Conservation (phyloP, 2,113 vertebrate genomes). For the rat (Rattus norvegicus) region DNA sequence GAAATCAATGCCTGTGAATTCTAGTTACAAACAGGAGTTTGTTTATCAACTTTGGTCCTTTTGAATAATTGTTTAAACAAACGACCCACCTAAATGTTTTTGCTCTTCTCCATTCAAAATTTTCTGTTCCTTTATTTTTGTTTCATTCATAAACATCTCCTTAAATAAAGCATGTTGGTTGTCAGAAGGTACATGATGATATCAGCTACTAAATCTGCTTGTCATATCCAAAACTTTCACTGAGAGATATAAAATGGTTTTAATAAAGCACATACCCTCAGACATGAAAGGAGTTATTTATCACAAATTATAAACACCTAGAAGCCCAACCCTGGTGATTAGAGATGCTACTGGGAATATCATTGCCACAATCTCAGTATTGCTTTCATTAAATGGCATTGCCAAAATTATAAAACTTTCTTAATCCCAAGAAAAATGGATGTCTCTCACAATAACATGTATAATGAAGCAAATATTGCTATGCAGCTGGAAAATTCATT, state of each 20-base stretch:
- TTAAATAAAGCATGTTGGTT: conserved; percentile 59
- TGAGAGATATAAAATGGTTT: conserved; percentile 67
- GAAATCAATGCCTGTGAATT: conserved; percentile 55
- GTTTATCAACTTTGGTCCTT: neutral
- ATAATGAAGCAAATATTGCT: conserved; percentile 73
- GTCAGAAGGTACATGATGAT: neutral
- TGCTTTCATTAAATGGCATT: conserved; percentile 68
- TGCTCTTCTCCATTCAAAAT: neutral
- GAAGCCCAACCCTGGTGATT: conserved; percentile 49
- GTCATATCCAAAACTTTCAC: conserved; percentile 52
- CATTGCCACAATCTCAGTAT: conserved; percentile 51
- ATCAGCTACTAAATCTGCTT: conserved; percentile 36
- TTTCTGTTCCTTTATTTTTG: conserved; percentile 13
- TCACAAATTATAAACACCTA: conserved; percentile 60
- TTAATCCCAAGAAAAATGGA: conserved; percentile 73
- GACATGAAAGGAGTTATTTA: conserved; percentile 58
- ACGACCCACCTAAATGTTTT: neutral
- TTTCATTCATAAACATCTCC: conserved; percentile 44
- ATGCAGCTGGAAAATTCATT: conserved; percentile 70
- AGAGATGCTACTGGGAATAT: conserved; percentile 66
- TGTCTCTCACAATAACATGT: conserved; percentile 69
- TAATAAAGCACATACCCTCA: conserved; percentile 67
- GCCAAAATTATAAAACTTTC: conserved; percentile 71
- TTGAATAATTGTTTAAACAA: conserved; percentile 43
- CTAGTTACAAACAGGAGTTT: neutral